Percentiles rank a stretch among this genome's conserved stretches.
These are phyloP conservation scores for Agrochola macilenta DNA, from an alignment of 2,888 invertebrate genomes.

Conservation along the genomic window DNA sequence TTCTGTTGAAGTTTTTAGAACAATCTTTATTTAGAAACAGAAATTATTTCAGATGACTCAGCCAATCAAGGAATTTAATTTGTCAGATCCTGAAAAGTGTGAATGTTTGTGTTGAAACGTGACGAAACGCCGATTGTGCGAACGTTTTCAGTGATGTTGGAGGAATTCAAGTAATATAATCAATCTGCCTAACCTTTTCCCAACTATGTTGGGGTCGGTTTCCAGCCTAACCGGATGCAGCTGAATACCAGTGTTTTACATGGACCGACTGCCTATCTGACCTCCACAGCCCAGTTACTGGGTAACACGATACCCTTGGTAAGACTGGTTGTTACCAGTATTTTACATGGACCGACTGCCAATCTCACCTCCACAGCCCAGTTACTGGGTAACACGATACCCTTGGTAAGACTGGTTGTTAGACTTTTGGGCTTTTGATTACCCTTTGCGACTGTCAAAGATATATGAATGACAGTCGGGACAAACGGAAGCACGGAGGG, in stretches of 20 bases:
- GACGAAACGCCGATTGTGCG: too few relatives aligned
- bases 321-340: not conserved
- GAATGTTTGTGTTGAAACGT: not conserved
- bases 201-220: not conserved
- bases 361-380: too few relatives aligned
- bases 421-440: too few relatives aligned
- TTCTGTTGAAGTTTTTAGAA: constrained; percentile 44
- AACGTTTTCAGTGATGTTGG: not conserved
- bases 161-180: not conserved
- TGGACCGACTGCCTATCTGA: not conserved
- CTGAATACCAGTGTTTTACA: not conserved
- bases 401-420: not conserved
- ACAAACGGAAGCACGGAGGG: not conserved
- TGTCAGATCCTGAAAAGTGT: constrained; percentile 15
- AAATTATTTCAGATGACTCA: constrained; percentile 34
- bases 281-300: not conserved
- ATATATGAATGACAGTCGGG: not conserved
- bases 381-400: not conserved
- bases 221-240: not conserved
- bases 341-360: too few relatives aligned
- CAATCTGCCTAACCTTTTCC: not conserved
- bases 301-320: not conserved
- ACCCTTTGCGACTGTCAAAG: too few relatives aligned
- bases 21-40: constrained; percentile 36
- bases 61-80: constrained; percentile 27